phyloP scores from a whole-genome alignment of 2,797 vertebrate genomes.

The Mycteria americana region DNA sequence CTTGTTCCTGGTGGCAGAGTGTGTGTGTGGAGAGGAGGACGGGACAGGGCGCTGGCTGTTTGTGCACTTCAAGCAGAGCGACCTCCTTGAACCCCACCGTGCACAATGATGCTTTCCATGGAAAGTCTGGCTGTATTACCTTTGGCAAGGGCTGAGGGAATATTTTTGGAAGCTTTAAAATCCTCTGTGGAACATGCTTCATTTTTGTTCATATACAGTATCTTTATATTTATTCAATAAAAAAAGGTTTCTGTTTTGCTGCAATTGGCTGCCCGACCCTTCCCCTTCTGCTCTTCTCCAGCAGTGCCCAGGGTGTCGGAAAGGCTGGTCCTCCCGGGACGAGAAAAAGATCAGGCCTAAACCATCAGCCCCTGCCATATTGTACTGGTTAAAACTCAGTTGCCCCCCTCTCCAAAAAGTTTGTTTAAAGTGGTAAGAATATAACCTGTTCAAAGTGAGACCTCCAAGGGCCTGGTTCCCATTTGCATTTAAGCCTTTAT shows the following conservation, averaged over 20 bases:
- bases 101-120: conserved; percentile 63
- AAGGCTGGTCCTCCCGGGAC: background rate
- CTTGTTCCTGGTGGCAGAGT: background rate
- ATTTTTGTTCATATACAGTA: conserved; percentile 55
- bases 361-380: conserved; percentile 29
- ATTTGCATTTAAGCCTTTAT: conserved; percentile 49
- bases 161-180: conserved; percentile 68
- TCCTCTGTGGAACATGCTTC: conserved; percentile 35
- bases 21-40: conserved; percentile 9
- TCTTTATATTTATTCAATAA: conserved; percentile 61
- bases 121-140: conserved; percentile 57
- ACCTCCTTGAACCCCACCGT: conserved; percentile 32
- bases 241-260: conserved; percentile 44
- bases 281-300: conserved; percentile 21
- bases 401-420: conserved; percentile 6
- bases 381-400: conserved; percentile 42
- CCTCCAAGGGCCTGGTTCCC: conserved; percentile 52
- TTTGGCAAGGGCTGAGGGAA: conserved; percentile 59
- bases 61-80: conserved; percentile 48
- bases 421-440: conserved; percentile 51
- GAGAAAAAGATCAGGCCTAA: background rate
- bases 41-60: conserved; percentile 42
- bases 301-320: background rate
- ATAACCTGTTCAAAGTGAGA: conserved; percentile 61
- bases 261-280: conserved; percentile 10